These are phyloP conservation scores for Pristionchus entomophagus DNA, from an alignment of 2,888 invertebrate genomes.

Conservation along the genomic window DNA sequence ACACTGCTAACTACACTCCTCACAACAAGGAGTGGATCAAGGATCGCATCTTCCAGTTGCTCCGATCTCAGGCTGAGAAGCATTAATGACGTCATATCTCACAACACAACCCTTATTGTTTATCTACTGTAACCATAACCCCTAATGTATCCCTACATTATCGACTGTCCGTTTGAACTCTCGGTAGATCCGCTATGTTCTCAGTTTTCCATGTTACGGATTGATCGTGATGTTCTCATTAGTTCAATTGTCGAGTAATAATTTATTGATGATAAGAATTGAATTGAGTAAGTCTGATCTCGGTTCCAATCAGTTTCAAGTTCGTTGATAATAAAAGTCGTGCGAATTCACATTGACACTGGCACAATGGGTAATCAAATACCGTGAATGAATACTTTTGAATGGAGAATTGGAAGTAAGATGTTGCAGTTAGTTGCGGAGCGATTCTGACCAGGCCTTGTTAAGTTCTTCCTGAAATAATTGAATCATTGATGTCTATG, in stretches of 20 bases:
- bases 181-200: conserved; percentile 13
- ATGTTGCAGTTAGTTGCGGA: conserved; percentile 18
- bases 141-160: not conserved
- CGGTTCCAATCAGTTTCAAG: not conserved
- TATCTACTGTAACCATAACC: not conserved
- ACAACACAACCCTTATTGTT: not conserved
- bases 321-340: not conserved
- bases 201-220: conserved; percentile 10
- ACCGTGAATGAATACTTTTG: conserved; percentile 23
- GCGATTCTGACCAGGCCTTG: conserved; percentile 40
- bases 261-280: conserved; percentile 14
- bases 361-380: conserved; percentile 8
- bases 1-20: conserved; percentile 90
- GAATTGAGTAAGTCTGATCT: not conserved
- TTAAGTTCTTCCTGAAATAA: conserved; percentile 47
- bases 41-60: conserved; percentile 92
- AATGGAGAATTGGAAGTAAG: not conserved
- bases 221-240: conserved; percentile 28
- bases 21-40: conserved; percentile 99
- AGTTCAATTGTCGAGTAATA: conserved; percentile 4
- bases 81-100: too few species aligned
- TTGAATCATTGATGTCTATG: not conserved
- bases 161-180: not conserved
- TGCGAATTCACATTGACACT: not conserved
- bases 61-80: conserved; percentile 56